These are phyloP conservation scores for Harpalus rubripes DNA, from an alignment of 2,888 invertebrate species.

Conservation along the genomic window DNA sequence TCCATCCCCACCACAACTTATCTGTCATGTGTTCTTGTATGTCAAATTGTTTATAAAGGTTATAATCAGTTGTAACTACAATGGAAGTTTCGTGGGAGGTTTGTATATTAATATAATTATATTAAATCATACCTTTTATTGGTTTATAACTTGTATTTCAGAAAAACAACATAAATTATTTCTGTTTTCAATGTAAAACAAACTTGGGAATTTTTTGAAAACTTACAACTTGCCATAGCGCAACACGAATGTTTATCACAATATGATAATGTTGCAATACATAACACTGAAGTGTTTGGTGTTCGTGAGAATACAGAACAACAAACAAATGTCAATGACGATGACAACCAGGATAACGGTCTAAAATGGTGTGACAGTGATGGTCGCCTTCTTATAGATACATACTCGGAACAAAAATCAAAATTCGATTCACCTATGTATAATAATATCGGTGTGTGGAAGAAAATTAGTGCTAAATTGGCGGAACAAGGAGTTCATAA, in stretches of 20 bases:
- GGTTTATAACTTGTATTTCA: background rate
- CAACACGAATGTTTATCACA: background rate
- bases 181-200: background rate
- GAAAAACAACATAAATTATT: background rate
- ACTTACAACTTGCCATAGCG: background rate
- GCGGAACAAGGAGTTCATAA: background rate
- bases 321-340: slow-evolving; percentile 1
- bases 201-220: background rate
- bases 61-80: background rate
- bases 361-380: background rate
- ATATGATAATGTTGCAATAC: background rate
- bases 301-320: background rate
- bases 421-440: slow-evolving; percentile 17
- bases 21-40: background rate
- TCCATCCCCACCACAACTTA: background rate
- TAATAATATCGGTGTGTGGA: slow-evolving; percentile 1
- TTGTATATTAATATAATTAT: background rate
- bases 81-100: background rate
- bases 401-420: background rate
- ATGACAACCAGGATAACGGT: background rate
- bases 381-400: background rate
- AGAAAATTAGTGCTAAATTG: slow-evolving; percentile 6
- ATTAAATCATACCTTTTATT: background rate
- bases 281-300: background rate
- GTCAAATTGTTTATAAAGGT: too few species aligned